Evolutionary conservation across 2,797 vertebrate genomes (phyloP).

Genomic region (Scomberomorus guttatus): DNA sequence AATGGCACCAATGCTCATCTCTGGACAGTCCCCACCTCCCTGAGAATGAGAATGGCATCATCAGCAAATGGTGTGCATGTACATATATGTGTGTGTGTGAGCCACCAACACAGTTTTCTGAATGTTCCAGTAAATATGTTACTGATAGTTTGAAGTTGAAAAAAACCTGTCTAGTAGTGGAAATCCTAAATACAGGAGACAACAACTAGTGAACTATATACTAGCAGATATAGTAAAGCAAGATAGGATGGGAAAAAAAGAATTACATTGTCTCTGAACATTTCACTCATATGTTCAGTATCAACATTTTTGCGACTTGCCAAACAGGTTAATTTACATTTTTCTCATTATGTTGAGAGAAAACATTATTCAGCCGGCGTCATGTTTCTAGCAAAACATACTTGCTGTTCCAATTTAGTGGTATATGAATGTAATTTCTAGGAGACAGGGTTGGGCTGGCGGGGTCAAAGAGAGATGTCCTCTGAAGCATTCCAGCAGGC

Average conservation of each 20-base stretch:
- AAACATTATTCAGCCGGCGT: too few relatives aligned
- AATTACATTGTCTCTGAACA: too few relatives aligned
- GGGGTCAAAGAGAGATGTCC: slow-evolving; percentile 56
- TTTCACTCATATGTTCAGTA: too few relatives aligned
- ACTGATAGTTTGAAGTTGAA: not conserved
- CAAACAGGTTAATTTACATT: too few relatives aligned
- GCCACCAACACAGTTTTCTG: not conserved
- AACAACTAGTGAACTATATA: not conserved
- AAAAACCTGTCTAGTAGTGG: not conserved
- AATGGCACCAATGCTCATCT: slow-evolving; percentile 99
- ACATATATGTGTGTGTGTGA: not conserved
- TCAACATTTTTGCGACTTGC: too few relatives aligned
- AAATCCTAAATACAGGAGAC: not conserved
- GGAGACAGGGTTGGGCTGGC: not conserved
- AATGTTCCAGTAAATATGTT: not conserved
- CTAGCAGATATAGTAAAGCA: too few relatives aligned
- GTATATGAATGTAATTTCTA: too few relatives aligned
- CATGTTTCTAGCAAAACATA: too few relatives aligned
- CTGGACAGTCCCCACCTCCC: slow-evolving; percentile 98
- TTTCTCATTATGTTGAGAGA: too few relatives aligned
- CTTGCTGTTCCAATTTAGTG: too few relatives aligned
- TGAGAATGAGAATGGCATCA: slow-evolving; percentile 66
- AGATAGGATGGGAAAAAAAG: too few relatives aligned
- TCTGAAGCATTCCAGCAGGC: slow-evolving; percentile 57
- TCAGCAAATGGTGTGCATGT: slow-evolving; percentile 11